Base-by-base conservation (phyloP, 2,888 invertebrate species). In the Diarsia dahlii region DNA sequence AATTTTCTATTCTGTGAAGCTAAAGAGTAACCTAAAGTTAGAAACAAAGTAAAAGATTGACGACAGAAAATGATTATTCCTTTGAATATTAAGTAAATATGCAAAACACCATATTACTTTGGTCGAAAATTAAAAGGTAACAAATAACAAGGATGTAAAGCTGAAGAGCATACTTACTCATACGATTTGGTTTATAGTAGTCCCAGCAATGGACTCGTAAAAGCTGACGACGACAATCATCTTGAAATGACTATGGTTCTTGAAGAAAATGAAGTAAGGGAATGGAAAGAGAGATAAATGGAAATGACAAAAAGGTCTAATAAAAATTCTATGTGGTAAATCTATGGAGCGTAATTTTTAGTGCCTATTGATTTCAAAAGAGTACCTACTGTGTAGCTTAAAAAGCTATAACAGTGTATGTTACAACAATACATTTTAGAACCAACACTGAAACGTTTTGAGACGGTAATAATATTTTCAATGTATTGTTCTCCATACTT, bases 211-310 rank as follows among this genome's bases (percentile, higher is more conserved):
- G 50, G 60, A 80, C 62, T 73, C 72, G 50, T 82, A 76, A 84
- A 82, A 67, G 46, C 60, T 73, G 81, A 72, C 60, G 80, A 76
- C 34, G 76, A 75, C 64, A 64, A 64, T 80, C 76, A 80, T 82
- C 60, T 72, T 56, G 70, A 73, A 82, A 82, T 73, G 60, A 56
- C 80, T 67, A 18, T 28, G 48, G 34, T 70, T 39, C 54, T 72
- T 60, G 63, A 67, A 60, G 76, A 67, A 66, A 69, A 70, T 60
- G 23, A 72, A 52, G 58, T 50, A 64, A 52, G 10, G 45, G 39
- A 65, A 64, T 46, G 9, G 60, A 63, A 73, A 64, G 45, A 75
- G 46, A 66, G 48, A 56, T 18, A 39, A 68, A 64, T 2, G 18
- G 3, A 23, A 34, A 79, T 70, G n/a, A 45, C 48, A 63, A 69